Conservation (phyloP, 2,888 invertebrate genomes). For the Oligia fasciuncula region DNA sequence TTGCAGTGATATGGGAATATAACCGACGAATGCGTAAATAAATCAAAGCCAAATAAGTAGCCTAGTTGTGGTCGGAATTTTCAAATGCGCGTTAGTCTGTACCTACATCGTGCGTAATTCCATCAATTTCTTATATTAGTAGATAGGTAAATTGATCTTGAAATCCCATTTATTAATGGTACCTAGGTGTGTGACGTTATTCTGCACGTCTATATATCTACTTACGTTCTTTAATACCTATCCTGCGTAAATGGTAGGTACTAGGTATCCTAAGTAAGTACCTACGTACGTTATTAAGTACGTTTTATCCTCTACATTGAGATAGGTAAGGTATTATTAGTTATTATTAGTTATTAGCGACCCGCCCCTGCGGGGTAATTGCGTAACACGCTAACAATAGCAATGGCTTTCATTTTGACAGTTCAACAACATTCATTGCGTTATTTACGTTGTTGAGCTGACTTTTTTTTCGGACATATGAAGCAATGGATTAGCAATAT, state of each 20-base stretch:
- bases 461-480: too few species aligned
- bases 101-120: neutral
- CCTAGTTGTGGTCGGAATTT: constrained; percentile 3
- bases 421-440: too few species aligned
- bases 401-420: too few species aligned
- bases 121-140: neutral
- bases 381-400: too few species aligned
- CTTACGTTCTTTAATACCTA: neutral
- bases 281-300: neutral
- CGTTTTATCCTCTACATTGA: neutral
- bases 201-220: neutral
- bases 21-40: neutral
- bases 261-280: too few species aligned
- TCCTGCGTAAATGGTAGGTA: neutral
- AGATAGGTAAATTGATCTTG: neutral
- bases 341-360: neutral
- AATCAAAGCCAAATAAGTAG: neutral
- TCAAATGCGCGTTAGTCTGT: too few species aligned
- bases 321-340: neutral
- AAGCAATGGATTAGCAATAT: too few species aligned
- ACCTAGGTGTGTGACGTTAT: neutral
- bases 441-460: too few species aligned
- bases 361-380: too few species aligned
- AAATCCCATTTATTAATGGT: constrained; percentile 11
- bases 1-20: neutral